phyloP scores from a whole-genome alignment of 2,888 invertebrate genomes.

The Unio pictorum region DNA sequence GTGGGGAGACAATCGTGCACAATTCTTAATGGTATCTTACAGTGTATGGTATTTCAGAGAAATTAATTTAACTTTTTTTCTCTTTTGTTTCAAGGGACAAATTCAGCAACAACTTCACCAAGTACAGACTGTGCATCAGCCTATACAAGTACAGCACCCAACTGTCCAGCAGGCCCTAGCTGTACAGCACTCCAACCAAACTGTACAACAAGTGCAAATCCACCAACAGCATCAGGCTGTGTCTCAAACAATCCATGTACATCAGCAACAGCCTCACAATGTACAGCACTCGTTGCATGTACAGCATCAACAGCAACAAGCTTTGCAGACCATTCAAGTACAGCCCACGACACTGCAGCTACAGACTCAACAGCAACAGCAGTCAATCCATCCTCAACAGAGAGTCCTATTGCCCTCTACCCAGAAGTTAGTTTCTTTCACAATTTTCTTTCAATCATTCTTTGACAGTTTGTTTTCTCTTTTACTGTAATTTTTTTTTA shows the following conservation, averaged over 20 bases:
- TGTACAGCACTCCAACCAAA: conserved; percentile 25
- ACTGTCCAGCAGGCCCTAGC: conserved; percentile 24
- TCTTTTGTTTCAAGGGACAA: neutral
- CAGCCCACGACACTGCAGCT: neutral
- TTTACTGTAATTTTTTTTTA: too few relatives aligned
- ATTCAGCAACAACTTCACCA: conserved; percentile 5
- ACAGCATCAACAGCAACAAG: conserved; percentile 6
- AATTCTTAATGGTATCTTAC: too few relatives aligned
- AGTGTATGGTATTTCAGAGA: too few relatives aligned
- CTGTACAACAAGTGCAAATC: conserved; percentile 17
- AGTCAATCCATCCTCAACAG: conserved; percentile 29
- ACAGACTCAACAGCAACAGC: conserved; percentile 27
- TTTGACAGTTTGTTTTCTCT: too few relatives aligned
- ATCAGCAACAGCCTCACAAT: conserved; percentile 21
- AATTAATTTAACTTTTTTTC: too few relatives aligned
- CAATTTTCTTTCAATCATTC: neutral
- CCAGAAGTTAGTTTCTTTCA: conserved; percentile 40
- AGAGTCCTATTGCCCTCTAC: conserved; percentile 49
- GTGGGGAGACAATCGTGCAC: too few relatives aligned
- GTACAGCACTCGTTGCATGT: conserved; percentile 23
- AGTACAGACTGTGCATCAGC: conserved; percentile 32
- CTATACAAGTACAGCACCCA: conserved; percentile 20
- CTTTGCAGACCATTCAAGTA: conserved; percentile 4
- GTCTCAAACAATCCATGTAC: conserved; percentile 16
- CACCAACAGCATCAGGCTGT: neutral